A percentile compares a stretch with the other conserved stretches of the same genome.
phyloP scores from a whole-genome alignment of 2,113 vertebrate genomes.

The Narcine bancroftii region DNA sequence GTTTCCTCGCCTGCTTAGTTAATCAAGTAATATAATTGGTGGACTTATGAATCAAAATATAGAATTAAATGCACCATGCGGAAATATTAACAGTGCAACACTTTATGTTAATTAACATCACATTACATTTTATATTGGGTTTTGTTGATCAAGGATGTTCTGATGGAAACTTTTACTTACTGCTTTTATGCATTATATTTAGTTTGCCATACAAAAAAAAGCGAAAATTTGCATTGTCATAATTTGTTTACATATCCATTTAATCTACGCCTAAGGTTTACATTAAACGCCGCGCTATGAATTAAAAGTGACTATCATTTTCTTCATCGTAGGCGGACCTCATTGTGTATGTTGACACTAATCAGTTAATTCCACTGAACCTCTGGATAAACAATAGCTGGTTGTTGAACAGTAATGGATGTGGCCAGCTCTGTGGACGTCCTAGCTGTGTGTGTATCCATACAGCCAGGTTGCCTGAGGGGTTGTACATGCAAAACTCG shows the following conservation, averaged over 20 bases:
- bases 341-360: slow-evolving; percentile 88
- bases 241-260: slow-evolving; percentile 38
- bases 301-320: slow-evolving; percentile 73
- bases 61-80: background rate
- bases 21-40: background rate
- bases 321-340: slow-evolving; percentile 74
- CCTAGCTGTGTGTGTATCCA: slow-evolving; percentile 65
- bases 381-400: slow-evolving; percentile 84
- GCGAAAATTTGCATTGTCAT: slow-evolving; percentile 16
- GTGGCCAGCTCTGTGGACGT: slow-evolving; percentile 76
- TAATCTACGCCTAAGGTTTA: slow-evolving; percentile 56
- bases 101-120: background rate
- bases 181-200: background rate
- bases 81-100: background rate
- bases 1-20: background rate
- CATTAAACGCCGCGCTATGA: slow-evolving; percentile 85
- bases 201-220: background rate
- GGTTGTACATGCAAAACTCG: slow-evolving; percentile 64
- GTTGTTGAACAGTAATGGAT: slow-evolving; percentile 84
- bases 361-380: slow-evolving; percentile 97
- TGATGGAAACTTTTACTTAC: slow-evolving; percentile 19
- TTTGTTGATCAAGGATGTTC: slow-evolving; percentile 15
- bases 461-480: slow-evolving; percentile 86
- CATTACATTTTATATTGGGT: background rate
- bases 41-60: background rate